Evolutionary conservation across 2,113 vertebrate genomes (phyloP), one percentile per base, ranked within the genome.

Genomic region (Cavia aperea): DNA sequence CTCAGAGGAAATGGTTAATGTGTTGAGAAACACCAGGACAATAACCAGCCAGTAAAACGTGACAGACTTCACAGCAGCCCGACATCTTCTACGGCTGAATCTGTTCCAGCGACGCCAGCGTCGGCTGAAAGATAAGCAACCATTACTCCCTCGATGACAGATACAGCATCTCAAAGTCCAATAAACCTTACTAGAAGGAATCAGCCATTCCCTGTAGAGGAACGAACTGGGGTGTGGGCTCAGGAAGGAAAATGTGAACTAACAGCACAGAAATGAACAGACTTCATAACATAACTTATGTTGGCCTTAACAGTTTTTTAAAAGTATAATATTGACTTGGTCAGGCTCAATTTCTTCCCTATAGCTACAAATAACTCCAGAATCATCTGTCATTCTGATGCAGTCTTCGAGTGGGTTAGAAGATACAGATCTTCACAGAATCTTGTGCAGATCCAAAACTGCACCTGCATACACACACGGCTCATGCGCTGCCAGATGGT

Each of bases 31-130:
- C 97, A 99, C 99, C 97, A 99, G 97, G 96, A 99, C 98, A 96
- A 99, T 99, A 95, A 99, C 99, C 96, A 99, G 98, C 99, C 99
- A 99, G 97, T 99, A 99, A 97, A 99, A 99, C 2, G 98, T 98
- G 97, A 99, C 99, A 56, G 99, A 99, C 98, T 99, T 99, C 96
- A 99, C 99, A 3, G 99, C 99, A 97, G 99, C 98, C 97, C 99
- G 98, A 95, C 99, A 99, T 95, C 98, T 99, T 95, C 99, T 98
- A 95, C 99, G 98, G 96, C 97, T 99, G 95, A 98, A 99, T 90
- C 99, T 98, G 97, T 99, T 99, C 99, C 99, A 99, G 96, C 99
- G 99, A 97, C 99, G 99, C 99, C 99, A 99, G 98, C 99, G 99
- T 94, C 99, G 99, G 97, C 99, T 99, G 97, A 82, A 97, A 97